A percentile compares a stretch with the other conserved stretches of the same genome.
Evolutionary conservation across 2,113 vertebrate species (phyloP).

Genomic region (Crotalus tigris): DNA sequence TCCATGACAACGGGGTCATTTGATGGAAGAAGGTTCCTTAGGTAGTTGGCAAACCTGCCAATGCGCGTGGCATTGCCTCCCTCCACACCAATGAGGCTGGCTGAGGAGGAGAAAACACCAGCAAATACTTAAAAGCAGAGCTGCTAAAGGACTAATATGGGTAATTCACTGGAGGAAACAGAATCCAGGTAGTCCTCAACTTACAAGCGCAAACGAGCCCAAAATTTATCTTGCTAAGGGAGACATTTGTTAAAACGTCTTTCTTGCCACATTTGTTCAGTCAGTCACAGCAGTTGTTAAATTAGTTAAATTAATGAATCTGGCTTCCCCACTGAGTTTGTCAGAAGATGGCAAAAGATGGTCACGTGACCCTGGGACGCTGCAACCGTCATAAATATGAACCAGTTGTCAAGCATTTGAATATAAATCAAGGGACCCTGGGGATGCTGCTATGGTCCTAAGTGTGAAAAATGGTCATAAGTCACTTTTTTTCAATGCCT

Average conservation of each 20-base stretch:
- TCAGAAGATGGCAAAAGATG: neutral
- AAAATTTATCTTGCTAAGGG: neutral
- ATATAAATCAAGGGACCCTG: neutral
- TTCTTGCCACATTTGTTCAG: neutral
- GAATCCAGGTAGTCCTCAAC: neutral
- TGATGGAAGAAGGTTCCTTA: constrained; percentile 94
- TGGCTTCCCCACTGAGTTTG: neutral
- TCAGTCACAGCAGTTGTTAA: neutral
- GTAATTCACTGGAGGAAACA: neutral
- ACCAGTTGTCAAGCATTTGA: neutral
- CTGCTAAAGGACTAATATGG: neutral
- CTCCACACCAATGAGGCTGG: constrained; percentile 96
- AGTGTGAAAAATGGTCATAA: neutral
- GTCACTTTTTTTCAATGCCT: neutral
- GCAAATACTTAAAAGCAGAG: neutral
- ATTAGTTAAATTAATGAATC: neutral
- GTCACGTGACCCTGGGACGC: neutral
- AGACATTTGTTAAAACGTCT: neutral
- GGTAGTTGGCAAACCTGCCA: constrained; percentile 95
- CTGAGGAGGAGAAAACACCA: constrained; percentile 65
- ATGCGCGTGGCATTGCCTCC: constrained; percentile 96
- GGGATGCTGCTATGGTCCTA: too few relatives aligned
- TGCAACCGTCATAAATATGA: neutral
- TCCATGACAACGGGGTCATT: constrained; percentile 97
- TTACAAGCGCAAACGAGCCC: neutral